Conservation (phyloP, 1,140 invertebrate genomes). For the Dolichoris vasculosae region DNA sequence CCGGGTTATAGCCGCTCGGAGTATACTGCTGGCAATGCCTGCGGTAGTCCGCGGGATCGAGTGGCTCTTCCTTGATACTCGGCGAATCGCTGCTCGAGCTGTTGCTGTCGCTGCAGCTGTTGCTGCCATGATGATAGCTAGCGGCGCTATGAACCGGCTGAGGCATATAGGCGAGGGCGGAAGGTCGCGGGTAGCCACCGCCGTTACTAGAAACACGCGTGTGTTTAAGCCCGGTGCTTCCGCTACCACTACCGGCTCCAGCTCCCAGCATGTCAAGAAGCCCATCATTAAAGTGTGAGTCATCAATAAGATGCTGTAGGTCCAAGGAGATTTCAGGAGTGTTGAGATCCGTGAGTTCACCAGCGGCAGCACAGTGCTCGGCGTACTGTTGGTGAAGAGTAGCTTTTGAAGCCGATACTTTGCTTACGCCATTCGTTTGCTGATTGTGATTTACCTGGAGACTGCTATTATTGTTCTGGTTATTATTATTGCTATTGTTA, state of each 20-base stretch:
- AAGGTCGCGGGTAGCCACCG: constrained; percentile 75
- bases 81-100: constrained; percentile 78
- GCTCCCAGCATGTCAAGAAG: constrained; percentile 85
- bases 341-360: constrained; percentile 89
- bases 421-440: constrained; percentile 69
- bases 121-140: constrained; percentile 78
- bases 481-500: constrained; percentile 33
- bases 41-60: constrained; percentile 84
- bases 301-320: constrained; percentile 91
- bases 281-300: constrained; percentile 83
- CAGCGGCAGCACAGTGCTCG: constrained; percentile 75
- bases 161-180: constrained; percentile 86
- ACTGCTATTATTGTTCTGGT: constrained; percentile 67
- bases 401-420: constrained; percentile 72
- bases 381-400: constrained; percentile 79
- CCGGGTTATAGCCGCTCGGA: constrained; percentile 73
- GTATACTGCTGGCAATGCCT: constrained; percentile 75
- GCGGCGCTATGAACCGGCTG: constrained; percentile 90
- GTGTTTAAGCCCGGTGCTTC: constrained; percentile 62
- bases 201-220: constrained; percentile 59
- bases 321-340: constrained; percentile 92
- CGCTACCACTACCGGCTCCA: constrained; percentile 62
- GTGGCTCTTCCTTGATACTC: constrained; percentile 88
- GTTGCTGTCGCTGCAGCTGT: constrained; percentile 75
- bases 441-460: constrained; percentile 71